Base-by-base conservation (phyloP, 2,797 vertebrate genomes). In the Eidolon dupreanum region DNA sequence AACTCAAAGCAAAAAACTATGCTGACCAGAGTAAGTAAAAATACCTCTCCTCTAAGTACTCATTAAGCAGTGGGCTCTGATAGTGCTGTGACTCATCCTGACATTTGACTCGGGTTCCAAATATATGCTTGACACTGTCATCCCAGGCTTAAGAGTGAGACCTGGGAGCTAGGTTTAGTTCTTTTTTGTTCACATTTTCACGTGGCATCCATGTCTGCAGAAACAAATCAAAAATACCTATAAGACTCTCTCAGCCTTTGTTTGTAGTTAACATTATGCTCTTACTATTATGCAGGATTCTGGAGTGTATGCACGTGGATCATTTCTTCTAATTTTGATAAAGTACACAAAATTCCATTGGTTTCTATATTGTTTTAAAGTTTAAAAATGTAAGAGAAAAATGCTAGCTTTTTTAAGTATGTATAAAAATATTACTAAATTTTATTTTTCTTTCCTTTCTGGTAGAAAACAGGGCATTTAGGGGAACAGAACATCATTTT, bases 1-100 rank as follows among this genome's bases (percentile, higher is more conserved):
- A 99, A 98, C 98, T 99, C 11, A 99, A 99, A 98, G 99, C 99
- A 88, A 99, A 99, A 98, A 99, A 99, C 98, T 99, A 99, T 96
- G 99, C 99, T 97, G 99, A 99, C 98, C 99, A 99, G 98, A 99
- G 99, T 99, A 98, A 99, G 99, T 98, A 88, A 95, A 96, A 97
- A 63, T 73, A 36, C 41, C 33, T 68, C 24, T 95, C 12, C 73
- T 96, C 88, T 73, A 65, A 90, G 31, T 88, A 31, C 46, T 38
- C 11, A 8, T 74, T 61, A 75, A 88, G 81, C 36, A 95, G 31
- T 68, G 41, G 59, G n/a, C 43, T 96, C 24, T 43, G 9, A 57
- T 43, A n/a, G 84, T 41, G 19, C 46, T n/a, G 0, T 94, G 82
- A 70, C 41, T 87, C 73, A 49, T 36, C 36, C 57, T 95, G 78